Evolutionary conservation across 2,797 vertebrate species (phyloP), one percentile per base, ranked within the genome.

Genomic region (Cyprinella venusta): DNA sequence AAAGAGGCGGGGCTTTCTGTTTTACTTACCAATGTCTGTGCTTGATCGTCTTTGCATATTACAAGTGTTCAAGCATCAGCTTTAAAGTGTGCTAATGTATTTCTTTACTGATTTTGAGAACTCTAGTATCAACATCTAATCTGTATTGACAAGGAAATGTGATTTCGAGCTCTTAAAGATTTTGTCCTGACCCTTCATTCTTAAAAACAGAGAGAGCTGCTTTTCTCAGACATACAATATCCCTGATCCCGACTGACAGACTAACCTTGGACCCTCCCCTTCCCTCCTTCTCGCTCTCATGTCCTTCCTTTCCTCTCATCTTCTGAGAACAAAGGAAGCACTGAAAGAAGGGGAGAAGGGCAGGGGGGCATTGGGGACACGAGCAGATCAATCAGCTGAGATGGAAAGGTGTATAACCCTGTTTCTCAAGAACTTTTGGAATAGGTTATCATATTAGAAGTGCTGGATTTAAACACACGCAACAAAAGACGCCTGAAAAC

Each of bases 391-490:
- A 56, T 72, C 48, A 48, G 36, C 40, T 85, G 63, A 64, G 56
- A 82, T 65, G 48, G 77, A 83, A 64, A 69, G 71, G n/a, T 83
- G 26, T 24, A 26, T 24, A 65, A 69, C 38, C 36, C n/a, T 10
- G 6, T 75, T 12, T 64, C 1, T 12, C 16, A 26, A 79, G 69
- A 83, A 83, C 81, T 84, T 84, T 81, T 79, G 59, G 85, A 86
- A 68, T 82, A 15, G 12, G 45, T 48, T 48, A 83, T 76, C 64
- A 38, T 75, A 84, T 87, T 78, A 85, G 71, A 79, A 83, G 70
- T 1, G 4, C 45, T 52, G 61, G 76, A 56, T 86, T 88, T 83
- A 83, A 80, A 84, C 45, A 9, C 81, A 87, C 85, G 13, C 56
- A 85, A 76, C 63, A 83, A 80, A 48, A 26, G 13, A 24, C 5